Base-by-base conservation (phyloP, 53 echinoderm and acorn worm genomes). In the Holothuria scabra region DNA sequence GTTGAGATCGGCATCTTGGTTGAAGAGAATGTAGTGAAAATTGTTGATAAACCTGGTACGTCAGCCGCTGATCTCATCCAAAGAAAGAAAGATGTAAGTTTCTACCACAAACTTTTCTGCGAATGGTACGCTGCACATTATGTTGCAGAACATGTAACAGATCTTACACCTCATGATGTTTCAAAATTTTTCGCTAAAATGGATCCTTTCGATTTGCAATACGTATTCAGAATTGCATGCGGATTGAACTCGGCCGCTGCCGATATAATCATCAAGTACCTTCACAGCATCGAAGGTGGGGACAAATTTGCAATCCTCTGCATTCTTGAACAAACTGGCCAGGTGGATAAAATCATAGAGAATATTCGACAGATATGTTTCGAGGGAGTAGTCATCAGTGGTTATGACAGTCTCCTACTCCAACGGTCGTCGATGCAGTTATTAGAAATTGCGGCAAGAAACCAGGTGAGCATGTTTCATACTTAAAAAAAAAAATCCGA, bases 111-210 rank as follows among this genome's bases (percentile, higher is more conserved):
- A 46, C n/a, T 72, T 8, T 72, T 72, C 37, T 44, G 72, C 22
- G 72, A 72, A 72, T 72, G 72, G 72, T 72, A 72, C 16, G 72
- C 72, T 25, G 72, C 72, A 18, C 72, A 72, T 72, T 72, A 44
- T 46, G 52, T 52, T 4, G 52, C 18, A 4, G 14, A 14, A 18
- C 18, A 52, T 52, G 16, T 52, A 16, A 52, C 4, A 16, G 16
- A 18, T 52, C 18, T 18, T 52, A 18, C 1, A 52, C 1, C 52
- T 16, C n/a, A 52, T 1, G 2, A 52, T 0, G 1, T 52, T 52
- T 14, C 18, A 44, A 21, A 2, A 16, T 44, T 44, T 21, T 30
- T 46, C 13, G 6, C 6, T 0, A 41, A 72, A 8, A 3, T 72
- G 8, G 72, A 72, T 38, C 72, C 72, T 12, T 72, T 72, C 10